A percentile compares a stretch with the other conserved stretches of the same genome.
Evolutionary conservation across 2,113 vertebrate species (phyloP).

Genomic region (Pteruthius melanotis): DNA sequence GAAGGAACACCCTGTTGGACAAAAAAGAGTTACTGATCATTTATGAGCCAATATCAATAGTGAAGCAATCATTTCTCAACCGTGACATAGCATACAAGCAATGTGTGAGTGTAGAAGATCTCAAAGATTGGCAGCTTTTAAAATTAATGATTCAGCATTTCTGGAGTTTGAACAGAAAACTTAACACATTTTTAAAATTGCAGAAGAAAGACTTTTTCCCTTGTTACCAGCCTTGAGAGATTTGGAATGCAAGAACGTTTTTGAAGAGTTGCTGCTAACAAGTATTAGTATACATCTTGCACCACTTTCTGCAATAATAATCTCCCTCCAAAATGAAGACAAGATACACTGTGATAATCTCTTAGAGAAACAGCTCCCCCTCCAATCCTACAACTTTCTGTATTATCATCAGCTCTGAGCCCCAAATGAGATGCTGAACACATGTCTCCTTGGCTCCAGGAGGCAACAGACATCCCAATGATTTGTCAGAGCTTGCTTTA

Average conservation of each 20-base stretch:
- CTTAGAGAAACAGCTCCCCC: not conserved
- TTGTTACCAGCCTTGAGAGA: not conserved
- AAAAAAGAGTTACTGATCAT: not conserved
- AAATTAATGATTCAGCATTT: not conserved
- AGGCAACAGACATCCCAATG: not conserved
- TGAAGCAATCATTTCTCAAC: not conserved
- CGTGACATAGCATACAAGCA: not conserved
- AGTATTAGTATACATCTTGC: not conserved
- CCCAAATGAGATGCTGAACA: not conserved
- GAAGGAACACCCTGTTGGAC: conserved; percentile 79
- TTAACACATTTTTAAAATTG: not conserved
- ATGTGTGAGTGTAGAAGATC: not conserved
- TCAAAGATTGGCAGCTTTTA: not conserved
- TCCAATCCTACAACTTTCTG: not conserved
- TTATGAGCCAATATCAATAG: not conserved
- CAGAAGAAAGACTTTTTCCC: not conserved
- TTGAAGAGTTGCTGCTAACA: not conserved
- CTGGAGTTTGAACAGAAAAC: not conserved
- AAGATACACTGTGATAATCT: not conserved
- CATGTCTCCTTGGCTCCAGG: not conserved
- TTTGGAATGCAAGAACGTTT: not conserved
- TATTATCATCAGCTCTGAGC: not conserved
- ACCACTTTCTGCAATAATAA: not conserved
- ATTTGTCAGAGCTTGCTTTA: not conserved
- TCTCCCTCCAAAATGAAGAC: conserved; percentile 1